Conservation (phyloP, 2,797 vertebrate species). For the Echeneis naucrates region DNA sequence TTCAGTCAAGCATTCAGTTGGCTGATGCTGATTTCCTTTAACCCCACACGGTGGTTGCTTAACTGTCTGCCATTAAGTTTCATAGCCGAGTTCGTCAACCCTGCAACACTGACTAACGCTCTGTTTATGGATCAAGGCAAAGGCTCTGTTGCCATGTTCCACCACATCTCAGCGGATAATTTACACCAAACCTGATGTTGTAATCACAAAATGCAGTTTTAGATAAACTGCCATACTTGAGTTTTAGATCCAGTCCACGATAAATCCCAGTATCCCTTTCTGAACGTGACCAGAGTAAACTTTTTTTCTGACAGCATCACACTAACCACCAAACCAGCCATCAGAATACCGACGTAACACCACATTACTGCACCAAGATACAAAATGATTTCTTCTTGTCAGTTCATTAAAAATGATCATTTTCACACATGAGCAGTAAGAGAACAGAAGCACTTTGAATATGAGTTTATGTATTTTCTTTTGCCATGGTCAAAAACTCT, state of each 20-base stretch:
- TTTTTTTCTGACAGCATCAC: neutral
- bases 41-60: slow-evolving; percentile 60
- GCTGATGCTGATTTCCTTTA: slow-evolving; percentile 61
- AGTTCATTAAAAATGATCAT: slow-evolving; percentile 5
- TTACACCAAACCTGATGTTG: slow-evolving; percentile 12
- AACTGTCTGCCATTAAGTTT: slow-evolving; percentile 42
- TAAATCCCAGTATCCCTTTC: neutral
- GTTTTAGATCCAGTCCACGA: neutral
- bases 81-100: slow-evolving; percentile 46
- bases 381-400: slow-evolving; percentile 26
- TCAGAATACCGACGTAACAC: too few relatives aligned
- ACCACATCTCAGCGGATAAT: slow-evolving; percentile 24
- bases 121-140: slow-evolving; percentile 20
- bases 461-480: slow-evolving; percentile 7
- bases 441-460: slow-evolving; percentile 16
- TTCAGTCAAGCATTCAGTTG: slow-evolving; percentile 61
- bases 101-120: slow-evolving; percentile 52
- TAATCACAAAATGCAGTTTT: neutral
- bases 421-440: slow-evolving; percentile 1
- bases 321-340: neutral
- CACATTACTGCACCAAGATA: slow-evolving; percentile 9
- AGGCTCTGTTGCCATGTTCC: neutral
- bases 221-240: neutral
- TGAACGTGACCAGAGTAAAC: neutral
- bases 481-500: neutral